phyloP scores from a whole-genome alignment of 2,888 invertebrate genomes.

The Leptinotarsa rubiginosa region DNA sequence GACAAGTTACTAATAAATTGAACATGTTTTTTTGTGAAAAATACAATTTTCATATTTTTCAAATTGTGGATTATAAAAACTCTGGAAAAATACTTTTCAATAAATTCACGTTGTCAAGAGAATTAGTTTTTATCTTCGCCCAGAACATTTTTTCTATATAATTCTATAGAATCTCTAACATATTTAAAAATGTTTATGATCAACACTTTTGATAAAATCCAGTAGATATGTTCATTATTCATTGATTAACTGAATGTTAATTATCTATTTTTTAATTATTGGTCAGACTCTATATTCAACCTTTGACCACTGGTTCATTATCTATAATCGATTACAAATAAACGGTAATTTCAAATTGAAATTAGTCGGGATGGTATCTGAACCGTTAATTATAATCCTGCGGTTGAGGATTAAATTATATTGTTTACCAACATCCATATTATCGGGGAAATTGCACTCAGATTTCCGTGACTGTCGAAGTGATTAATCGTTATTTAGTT shows the following conservation, averaged over 20 bases:
- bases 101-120: too few species aligned
- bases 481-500: not conserved
- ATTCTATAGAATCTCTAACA: too few species aligned
- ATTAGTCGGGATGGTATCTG: slow-evolving; percentile 12
- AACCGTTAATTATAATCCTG: slow-evolving; percentile 9
- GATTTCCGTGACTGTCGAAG: slow-evolving; percentile 9
- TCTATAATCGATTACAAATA: slow-evolving; percentile 12
- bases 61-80: too few species aligned
- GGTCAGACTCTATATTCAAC: not conserved
- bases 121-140: too few species aligned
- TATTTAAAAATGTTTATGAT: not conserved
- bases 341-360: slow-evolving; percentile 15
- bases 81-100: too few species aligned
- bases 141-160: too few species aligned
- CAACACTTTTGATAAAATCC: not conserved
- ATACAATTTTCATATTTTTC: too few species aligned
- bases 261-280: not conserved
- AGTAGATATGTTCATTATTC: not conserved
- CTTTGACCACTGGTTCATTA: slow-evolving; percentile 13
- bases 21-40: too few species aligned
- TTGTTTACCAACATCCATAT: slow-evolving; percentile 14
- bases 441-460: slow-evolving; percentile 12
- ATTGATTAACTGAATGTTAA: not conserved
- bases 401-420: slow-evolving; percentile 5
- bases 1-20: too few species aligned